These are phyloP conservation scores for Podilymbus podiceps DNA, from an alignment of 2,113 vertebrate species.

Conservation along the genomic window DNA sequence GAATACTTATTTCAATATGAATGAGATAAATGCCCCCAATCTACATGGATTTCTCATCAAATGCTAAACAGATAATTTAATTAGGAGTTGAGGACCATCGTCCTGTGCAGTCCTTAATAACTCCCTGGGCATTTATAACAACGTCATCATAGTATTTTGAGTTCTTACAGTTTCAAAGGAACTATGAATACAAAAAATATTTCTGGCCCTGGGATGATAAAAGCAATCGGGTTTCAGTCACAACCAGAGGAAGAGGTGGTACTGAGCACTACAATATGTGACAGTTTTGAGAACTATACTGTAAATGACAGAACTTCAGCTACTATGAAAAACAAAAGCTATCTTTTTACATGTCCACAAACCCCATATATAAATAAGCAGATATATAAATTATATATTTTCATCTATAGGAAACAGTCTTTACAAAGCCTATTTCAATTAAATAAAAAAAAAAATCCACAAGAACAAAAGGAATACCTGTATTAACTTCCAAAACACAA, in stretches of 20 bases:
- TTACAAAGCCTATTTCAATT: background rate
- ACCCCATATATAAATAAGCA: background rate
- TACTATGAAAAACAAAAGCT: background rate
- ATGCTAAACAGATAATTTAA: background rate
- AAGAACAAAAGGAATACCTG: background rate
- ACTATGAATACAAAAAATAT: background rate
- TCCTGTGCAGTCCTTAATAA: background rate
- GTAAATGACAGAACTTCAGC: background rate
- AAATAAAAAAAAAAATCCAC: background rate
- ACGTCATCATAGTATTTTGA: background rate
- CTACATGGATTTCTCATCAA: background rate
- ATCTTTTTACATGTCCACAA: background rate
- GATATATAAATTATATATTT: background rate
- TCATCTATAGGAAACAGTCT: background rate
- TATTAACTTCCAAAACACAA: background rate
- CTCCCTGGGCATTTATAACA: background rate
- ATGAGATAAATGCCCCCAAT: fast-evolving
- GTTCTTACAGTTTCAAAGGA: background rate
- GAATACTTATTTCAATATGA: background rate
- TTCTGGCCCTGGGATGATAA: background rate
- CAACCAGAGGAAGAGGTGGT: background rate
- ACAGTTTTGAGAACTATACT: background rate
- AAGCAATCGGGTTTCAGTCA: background rate
- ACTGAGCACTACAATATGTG: background rate
- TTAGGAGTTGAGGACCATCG: background rate